Conservation (phyloP, 2,797 vertebrate genomes). For the Columba guinea region DNA sequence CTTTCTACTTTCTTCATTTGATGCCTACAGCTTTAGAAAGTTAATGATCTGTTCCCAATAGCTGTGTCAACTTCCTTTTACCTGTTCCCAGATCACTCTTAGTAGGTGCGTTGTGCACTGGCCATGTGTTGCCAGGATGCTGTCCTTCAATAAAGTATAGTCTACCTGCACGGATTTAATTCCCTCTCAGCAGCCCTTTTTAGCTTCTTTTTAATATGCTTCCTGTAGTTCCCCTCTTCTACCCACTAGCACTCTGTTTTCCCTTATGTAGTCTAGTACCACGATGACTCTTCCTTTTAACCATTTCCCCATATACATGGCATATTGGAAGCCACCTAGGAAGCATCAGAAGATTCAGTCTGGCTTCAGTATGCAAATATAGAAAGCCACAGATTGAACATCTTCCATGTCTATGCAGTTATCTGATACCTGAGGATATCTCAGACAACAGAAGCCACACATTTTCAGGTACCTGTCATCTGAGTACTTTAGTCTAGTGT, state of each 20-base stretch:
- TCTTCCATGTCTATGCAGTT: not conserved
- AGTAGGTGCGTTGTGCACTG: not conserved
- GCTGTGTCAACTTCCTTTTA: not conserved
- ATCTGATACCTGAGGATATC: not conserved
- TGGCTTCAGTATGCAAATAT: not conserved
- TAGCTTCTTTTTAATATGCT: not conserved
- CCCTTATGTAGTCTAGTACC: not conserved
- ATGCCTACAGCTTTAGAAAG: not conserved
- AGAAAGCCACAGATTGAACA: not conserved
- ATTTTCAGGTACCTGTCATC: not conserved
- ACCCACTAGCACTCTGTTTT: not conserved
- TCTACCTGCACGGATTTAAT: not conserved
- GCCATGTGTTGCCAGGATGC: not conserved
- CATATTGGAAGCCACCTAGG: not conserved
- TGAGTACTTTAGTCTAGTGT: not conserved
- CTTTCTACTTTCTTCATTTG: not conserved
- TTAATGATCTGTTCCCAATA: not conserved
- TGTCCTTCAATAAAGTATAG: not conserved
- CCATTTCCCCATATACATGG: not conserved
- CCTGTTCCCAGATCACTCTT: not conserved
- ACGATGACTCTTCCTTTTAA: not conserved
- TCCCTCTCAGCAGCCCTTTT: not conserved
- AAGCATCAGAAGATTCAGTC: not conserved
- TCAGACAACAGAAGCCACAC: not conserved
- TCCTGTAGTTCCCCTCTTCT: not conserved